phyloP scores from a whole-genome alignment of 1,140 invertebrate species.

The Zaprionus lachaisei region DNA sequence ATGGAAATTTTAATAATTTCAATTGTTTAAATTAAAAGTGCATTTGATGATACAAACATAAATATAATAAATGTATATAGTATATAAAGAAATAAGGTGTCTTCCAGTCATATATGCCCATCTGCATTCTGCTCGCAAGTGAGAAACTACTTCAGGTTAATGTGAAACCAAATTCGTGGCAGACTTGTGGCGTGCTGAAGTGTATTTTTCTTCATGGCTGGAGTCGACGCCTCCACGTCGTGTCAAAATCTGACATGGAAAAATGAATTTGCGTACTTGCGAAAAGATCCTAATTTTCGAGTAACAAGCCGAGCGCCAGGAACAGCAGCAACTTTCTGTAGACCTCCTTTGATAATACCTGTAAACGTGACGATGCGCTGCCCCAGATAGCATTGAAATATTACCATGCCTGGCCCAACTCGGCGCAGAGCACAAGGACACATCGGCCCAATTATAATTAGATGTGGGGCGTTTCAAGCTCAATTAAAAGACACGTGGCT shows the following conservation, averaged over 20 bases:
- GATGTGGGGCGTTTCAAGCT: slow-evolving; percentile 60
- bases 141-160: slow-evolving; percentile 40
- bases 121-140: slow-evolving; percentile 3
- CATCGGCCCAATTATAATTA: slow-evolving; percentile 71
- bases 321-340: background rate
- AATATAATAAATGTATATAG: no score
- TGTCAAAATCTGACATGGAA: slow-evolving; percentile 71
- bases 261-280: slow-evolving; percentile 60
- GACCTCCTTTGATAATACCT: slow-evolving; percentile 64
- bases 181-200: slow-evolving; percentile 15
- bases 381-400: slow-evolving; percentile 69
- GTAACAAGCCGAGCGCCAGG: slow-evolving; percentile 38
- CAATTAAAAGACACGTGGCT: slow-evolving; percentile 74
- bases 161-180: slow-evolving; percentile 23
- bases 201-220: slow-evolving; percentile 23
- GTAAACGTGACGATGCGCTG: slow-evolving; percentile 72
- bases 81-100: background rate
- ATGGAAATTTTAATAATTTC: no score
- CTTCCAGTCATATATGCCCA: background rate
- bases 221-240: slow-evolving; percentile 24
- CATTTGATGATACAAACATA: no score
- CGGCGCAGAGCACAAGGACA: slow-evolving; percentile 2
- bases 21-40: no score
- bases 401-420: slow-evolving; percentile 17
- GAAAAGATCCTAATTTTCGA: slow-evolving; percentile 63